Percentiles rank a stretch among this genome's conserved stretches.
phyloP scores from a whole-genome alignment of 2,113 vertebrate species.

The Columba janthina region DNA sequence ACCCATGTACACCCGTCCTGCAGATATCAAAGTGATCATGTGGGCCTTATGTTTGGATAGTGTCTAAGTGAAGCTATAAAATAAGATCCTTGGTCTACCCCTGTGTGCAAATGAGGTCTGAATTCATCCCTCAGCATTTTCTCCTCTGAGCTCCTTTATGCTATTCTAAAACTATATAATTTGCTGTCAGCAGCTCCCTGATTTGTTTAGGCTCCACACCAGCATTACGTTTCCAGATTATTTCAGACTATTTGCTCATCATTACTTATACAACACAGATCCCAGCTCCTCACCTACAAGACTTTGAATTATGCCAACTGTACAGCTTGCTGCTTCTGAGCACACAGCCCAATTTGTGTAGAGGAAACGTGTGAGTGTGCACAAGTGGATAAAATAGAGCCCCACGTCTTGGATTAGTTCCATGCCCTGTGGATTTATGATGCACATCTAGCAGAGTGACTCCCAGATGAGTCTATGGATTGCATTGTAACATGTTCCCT shows the following conservation, averaged over 20 bases:
- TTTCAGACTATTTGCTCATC: constrained; percentile 1
- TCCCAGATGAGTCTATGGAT: background rate
- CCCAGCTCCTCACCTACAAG: background rate
- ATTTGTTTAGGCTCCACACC: background rate
- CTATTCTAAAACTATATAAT: constrained; percentile 12
- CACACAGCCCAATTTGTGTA: background rate
- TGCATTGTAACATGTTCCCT: background rate
- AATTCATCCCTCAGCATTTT: background rate
- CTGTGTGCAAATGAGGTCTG: background rate
- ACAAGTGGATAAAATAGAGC: background rate
- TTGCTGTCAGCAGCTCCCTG: background rate
- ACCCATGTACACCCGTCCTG: background rate
- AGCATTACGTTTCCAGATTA: background rate
- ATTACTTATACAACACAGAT: background rate
- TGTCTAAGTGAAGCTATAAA: background rate
- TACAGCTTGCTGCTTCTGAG: background rate
- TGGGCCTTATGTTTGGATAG: background rate
- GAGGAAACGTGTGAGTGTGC: background rate
- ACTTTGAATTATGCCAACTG: background rate
- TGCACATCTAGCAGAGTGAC: background rate
- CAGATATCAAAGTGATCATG: background rate
- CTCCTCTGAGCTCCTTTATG: background rate
- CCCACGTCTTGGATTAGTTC: background rate
- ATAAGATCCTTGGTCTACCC: background rate
- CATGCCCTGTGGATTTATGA: constrained; percentile 3